Evolutionary conservation across 2,888 invertebrate genomes (phyloP).

Genomic region (Crossocerus cetratus): DNA sequence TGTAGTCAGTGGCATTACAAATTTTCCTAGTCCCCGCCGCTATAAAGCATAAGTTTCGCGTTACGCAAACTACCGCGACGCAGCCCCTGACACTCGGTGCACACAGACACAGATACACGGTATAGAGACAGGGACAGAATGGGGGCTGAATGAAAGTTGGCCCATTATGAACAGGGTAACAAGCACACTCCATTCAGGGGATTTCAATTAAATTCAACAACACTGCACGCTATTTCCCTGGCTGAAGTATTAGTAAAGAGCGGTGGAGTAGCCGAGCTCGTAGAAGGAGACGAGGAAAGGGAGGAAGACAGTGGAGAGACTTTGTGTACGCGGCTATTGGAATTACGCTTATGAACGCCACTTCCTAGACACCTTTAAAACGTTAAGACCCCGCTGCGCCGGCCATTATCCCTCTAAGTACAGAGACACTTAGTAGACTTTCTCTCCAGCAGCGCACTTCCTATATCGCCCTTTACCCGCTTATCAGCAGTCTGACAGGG

Average conservation of each 20-base stretch:
- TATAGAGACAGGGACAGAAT: too few relatives aligned
- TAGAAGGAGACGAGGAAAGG: background rate
- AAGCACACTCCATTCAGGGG: too few relatives aligned
- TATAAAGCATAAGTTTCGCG: background rate
- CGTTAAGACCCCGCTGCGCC: background rate
- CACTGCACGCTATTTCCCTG: too few relatives aligned
- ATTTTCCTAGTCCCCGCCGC: conserved; percentile 6
- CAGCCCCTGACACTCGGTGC: background rate
- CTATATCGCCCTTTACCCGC: too few relatives aligned
- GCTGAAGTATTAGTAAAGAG: too few relatives aligned
- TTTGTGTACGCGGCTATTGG: background rate
- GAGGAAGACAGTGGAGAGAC: background rate
- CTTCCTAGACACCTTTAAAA: background rate
- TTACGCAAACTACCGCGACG: background rate
- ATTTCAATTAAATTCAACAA: too few relatives aligned
- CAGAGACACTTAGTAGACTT: too few relatives aligned
- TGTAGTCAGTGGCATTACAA: conserved; percentile 15
- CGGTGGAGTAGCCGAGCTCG: too few relatives aligned
- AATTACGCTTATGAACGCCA: background rate
- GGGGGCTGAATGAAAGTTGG: too few relatives aligned
- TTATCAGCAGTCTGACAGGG: too few relatives aligned
- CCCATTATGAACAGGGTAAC: too few relatives aligned
- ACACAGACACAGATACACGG: background rate
- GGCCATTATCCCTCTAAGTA: background rate
- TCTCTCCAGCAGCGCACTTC: too few relatives aligned